Base-by-base conservation (phyloP, 1,140 invertebrate genomes). In the Cheumatopsyche charites region DNA sequence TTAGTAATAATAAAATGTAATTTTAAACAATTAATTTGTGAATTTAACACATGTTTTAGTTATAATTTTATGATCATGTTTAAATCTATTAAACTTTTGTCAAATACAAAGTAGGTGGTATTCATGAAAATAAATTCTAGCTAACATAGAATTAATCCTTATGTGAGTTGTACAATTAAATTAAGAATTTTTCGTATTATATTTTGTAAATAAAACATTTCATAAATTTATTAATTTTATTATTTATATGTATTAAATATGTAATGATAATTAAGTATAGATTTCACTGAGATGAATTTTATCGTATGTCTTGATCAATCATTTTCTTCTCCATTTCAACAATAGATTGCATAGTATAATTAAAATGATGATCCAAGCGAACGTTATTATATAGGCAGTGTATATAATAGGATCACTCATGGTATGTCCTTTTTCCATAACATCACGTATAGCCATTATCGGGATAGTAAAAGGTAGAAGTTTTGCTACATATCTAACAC, bases 401-500 rank as follows among this genome's bases (percentile, higher is more conserved):
- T 87, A 87, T 1, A 91, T 88, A 23, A 86, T 78, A 0, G 82
- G 79, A 15, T 90, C 81, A 0, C 81, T 78, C 2, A 90, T 78
- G 0, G 82, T 67, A 75, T 82, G 84, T 0, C 89, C 89, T 76
- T 89, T 90, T 17, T 87, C 85, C 70, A 91, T 82, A 7, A 92
- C 80, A 76, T 86, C 85, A 42, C 90, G 82, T 3, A 91, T 78
- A 0, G 90, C 87, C 61, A 86, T 84, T 0, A 88, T 86, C 0
- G 91, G 87, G 26, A 91, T 77, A 2, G 91, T 92, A 73, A 90
- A 90, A 0, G 91, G 91, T 0, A 91, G 79, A 0, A 79, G 78
- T 7, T 85, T 79, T 0, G 90, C 87, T 15, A 92, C 58, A 67
- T 84, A 84, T 21, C 83, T 80, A 0, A 92, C 78, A 0, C 79